Evolutionary conservation across 2,797 vertebrate genomes (phyloP).

Genomic region (Betta splendens): DNA sequence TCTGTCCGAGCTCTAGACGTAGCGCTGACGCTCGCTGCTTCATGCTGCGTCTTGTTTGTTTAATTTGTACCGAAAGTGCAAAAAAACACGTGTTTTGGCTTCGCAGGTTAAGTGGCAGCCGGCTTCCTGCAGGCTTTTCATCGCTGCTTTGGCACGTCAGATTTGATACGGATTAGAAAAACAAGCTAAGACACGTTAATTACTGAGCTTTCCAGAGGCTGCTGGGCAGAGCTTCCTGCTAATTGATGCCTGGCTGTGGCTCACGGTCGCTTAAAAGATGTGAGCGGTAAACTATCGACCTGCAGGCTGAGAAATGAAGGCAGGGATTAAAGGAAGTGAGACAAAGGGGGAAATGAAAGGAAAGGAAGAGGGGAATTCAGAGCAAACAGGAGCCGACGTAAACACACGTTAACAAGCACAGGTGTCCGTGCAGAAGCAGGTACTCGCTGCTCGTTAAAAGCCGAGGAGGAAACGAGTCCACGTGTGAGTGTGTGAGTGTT

Average conservation of each 20-base stretch:
- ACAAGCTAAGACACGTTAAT: background rate
- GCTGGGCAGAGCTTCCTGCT: background rate
- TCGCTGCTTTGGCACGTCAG: background rate
- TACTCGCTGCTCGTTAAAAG: slow-evolving; percentile 48
- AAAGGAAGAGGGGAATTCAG: slow-evolving; percentile 11
- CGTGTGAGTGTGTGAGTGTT: slow-evolving; percentile 14
- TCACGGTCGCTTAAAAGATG: background rate
- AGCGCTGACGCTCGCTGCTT: background rate
- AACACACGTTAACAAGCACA: slow-evolving; percentile 43
- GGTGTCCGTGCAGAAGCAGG: slow-evolving; percentile 44
- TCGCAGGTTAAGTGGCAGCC: background rate
- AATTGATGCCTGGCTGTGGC: background rate
- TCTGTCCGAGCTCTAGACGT: background rate
- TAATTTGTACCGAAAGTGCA: background rate
- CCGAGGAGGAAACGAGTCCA: slow-evolving; percentile 24
- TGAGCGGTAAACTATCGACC: background rate
- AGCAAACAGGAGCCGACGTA: slow-evolving; percentile 39
- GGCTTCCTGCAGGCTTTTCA: background rate
- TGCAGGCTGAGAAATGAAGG: background rate
- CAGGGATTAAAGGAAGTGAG: background rate
- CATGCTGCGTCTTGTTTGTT: background rate
- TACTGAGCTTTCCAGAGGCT: background rate
- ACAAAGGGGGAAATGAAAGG: slow-evolving; percentile 3
- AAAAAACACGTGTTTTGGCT: background rate
- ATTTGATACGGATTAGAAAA: background rate